Percentiles rank a stretch among this genome's conserved stretches.
Evolutionary conservation across 2,797 vertebrate species (phyloP).

Genomic region (Falco concolor): DNA sequence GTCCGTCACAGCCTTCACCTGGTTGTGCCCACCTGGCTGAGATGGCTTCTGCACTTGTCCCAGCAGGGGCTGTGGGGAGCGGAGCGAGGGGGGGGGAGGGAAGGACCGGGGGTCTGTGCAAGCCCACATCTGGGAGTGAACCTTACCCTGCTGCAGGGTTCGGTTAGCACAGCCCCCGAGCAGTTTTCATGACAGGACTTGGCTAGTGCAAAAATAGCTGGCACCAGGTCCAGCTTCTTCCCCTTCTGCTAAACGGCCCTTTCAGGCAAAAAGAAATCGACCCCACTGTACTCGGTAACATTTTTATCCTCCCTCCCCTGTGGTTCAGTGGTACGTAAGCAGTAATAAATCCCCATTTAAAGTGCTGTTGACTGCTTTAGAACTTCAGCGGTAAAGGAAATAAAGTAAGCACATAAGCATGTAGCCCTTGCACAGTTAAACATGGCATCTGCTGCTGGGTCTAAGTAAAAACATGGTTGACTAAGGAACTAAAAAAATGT

Average conservation of each 20-base stretch:
- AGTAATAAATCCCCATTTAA: slow-evolving; percentile 36
- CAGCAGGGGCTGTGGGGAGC: not conserved
- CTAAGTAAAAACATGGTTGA: not conserved
- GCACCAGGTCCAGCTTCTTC: not conserved
- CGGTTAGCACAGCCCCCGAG: not conserved
- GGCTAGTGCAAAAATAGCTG: slow-evolving; percentile 8
- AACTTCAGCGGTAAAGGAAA: slow-evolving; percentile 38
- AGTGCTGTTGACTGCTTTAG: slow-evolving; percentile 42
- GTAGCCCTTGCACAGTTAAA: not conserved
- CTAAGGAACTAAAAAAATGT: slow-evolving; percentile 29
- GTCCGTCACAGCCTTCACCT: fast-evolving
- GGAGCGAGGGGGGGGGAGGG: not conserved
- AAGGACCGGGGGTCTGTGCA: not conserved
- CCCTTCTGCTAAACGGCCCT: not conserved
- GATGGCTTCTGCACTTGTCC: not conserved
- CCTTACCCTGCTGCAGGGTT: not conserved
- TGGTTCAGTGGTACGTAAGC: not conserved
- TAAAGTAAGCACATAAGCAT: slow-evolving; percentile 44
- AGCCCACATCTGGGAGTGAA: not conserved
- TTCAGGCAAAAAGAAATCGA: slow-evolving; percentile 7
- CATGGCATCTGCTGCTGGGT: not conserved
- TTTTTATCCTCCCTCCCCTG: slow-evolving; percentile 15
- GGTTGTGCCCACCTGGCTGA: not conserved
- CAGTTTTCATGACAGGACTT: not conserved
- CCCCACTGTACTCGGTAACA: not conserved